Evolutionary conservation across 2,113 vertebrate genomes (phyloP).

Genomic region (Hippoglossus stenolepis): DNA sequence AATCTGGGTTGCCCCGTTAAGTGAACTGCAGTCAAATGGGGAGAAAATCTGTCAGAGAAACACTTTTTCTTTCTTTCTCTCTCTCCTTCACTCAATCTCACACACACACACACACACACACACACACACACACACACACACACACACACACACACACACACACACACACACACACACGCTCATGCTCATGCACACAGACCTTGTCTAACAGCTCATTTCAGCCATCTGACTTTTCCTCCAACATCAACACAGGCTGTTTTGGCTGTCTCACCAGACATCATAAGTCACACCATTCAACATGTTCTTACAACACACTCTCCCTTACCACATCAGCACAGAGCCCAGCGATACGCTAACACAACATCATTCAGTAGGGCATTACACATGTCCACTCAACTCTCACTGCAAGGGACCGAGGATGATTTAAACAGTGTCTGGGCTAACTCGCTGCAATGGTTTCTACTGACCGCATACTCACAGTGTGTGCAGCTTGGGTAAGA

Average conservation of each 20-base stretch:
- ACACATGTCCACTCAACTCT: constrained; percentile 75
- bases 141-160: constrained; percentile 10
- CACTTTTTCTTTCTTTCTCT: constrained; percentile 8
- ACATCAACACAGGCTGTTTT: constrained; percentile 78
- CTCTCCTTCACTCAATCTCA: constrained; percentile 14
- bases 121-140: constrained; percentile 13
- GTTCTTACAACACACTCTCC: constrained; percentile 72
- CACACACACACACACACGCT: constrained; percentile 8
- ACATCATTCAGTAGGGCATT: constrained; percentile 77
- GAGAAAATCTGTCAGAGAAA: constrained; percentile 51
- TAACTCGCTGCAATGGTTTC: constrained; percentile 63
- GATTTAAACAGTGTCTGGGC: constrained; percentile 76
- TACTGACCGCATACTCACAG: constrained; percentile 87
- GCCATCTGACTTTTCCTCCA: constrained; percentile 73
- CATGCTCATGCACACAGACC: constrained; percentile 25
- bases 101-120: constrained; percentile 14
- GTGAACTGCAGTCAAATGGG: constrained; percentile 82
- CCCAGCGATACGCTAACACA: constrained; percentile 67
- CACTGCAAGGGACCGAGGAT: constrained; percentile 55
- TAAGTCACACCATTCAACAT: constrained; percentile 78
- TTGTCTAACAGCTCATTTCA: constrained; percentile 77
- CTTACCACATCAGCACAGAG: constrained; percentile 71
- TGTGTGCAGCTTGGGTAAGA: constrained; percentile 93
- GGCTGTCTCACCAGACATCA: constrained; percentile 74
- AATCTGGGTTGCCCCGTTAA: constrained; percentile 92